Conservation (phyloP, 2,797 vertebrate genomes). For the Platalea minor region DNA sequence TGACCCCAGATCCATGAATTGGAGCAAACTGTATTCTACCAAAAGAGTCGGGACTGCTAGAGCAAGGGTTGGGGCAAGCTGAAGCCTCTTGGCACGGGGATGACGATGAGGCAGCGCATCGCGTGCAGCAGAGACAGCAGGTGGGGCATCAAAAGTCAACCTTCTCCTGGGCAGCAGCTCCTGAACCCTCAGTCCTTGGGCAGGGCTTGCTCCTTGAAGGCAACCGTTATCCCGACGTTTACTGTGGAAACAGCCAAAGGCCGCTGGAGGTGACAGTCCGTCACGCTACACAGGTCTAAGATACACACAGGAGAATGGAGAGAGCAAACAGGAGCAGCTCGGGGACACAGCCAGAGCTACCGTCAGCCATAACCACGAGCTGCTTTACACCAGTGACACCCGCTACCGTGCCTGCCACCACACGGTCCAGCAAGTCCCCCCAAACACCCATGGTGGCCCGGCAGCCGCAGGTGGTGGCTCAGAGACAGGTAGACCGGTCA, state of each 20-base stretch:
- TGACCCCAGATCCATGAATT: too few relatives aligned
- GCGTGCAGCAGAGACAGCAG: too few relatives aligned
- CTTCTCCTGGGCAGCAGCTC: neutral
- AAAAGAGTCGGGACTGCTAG: neutral
- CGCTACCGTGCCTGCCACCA: neutral
- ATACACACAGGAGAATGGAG: neutral
- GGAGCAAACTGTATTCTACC: neutral
- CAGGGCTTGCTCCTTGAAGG: neutral
- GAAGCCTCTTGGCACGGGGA: neutral
- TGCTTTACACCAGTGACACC: neutral
- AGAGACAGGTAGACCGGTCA: neutral
- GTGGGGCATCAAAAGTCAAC: neutral
- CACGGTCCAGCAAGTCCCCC: accelerated
- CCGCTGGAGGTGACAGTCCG: neutral
- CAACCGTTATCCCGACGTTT: accelerated
- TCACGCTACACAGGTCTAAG: too few relatives aligned
- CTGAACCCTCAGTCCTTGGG: neutral
- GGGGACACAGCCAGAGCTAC: neutral
- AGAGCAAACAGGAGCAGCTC: neutral
- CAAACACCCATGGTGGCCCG: accelerated
- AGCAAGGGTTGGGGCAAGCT: neutral
- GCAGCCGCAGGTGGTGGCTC: too few relatives aligned
- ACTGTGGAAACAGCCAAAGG: neutral
- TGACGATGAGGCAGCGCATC: accelerated
- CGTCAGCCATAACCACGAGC: neutral